Evolutionary conservation across 1,140 invertebrate species (phyloP), one percentile per base, ranked within the genome.

Genomic region (Drosophila punjabiensis): DNA sequence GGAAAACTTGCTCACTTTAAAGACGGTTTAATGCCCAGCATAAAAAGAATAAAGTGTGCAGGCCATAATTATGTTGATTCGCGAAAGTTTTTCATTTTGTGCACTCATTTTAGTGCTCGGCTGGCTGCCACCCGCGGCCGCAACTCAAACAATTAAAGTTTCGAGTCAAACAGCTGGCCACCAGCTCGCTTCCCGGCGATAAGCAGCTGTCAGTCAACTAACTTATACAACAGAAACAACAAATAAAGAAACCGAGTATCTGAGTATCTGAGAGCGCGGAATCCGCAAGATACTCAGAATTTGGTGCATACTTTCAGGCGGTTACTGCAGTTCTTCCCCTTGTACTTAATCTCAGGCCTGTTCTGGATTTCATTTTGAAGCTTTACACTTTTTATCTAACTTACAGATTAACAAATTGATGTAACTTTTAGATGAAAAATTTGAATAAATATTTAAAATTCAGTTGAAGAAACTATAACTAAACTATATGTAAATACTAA

Each of bases 61-160:
- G 35, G 33, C n/a, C 50, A 69, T 70, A 69, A 71, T 69, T 71
- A 69, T 71, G 68, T 71, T 71, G 68, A 69, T 69, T 69, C 20
- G 69, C 33, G 9, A 45, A 70, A 71, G 64, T 71, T 71, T 56
- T 69, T 14, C 28, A 37, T 39, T 52, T 33, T 58, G 14, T 68
- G 64, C 33, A 11, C 7, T 14, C 41, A 20, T 32, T 48, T 48
- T 32, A 68, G 43, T 32, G 64, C 39, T 32, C 20, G 52, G 5
- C 53, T 50, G 5, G 9, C 35, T 11, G 24, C 47, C 67, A 47
- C 30, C 67, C 47, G 48, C 50, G 62, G 68, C 50, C 68, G 20
- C 37, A 70, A 70, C 24, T 67, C 37, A 71, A 71, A 58, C 64
- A 69, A 48, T 71, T 71, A 48, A 71, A 71, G 68, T 71, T 69